Base-by-base conservation (phyloP, 2,797 vertebrate species). In the Clarias pachynema region DNA sequence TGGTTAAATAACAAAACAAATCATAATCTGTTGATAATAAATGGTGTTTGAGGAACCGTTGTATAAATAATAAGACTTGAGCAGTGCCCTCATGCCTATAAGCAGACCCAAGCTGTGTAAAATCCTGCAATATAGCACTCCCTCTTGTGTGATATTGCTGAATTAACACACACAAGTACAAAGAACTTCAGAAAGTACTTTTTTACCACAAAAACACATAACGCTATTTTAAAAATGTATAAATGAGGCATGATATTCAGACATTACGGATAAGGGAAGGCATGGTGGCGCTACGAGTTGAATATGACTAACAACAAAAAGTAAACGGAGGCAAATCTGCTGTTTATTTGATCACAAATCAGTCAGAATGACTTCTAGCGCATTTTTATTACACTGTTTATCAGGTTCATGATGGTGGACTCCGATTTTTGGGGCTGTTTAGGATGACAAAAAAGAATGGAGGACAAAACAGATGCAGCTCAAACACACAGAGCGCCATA, bases 401-500 rank as follows among this genome's bases (percentile, higher is more conserved):
- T 29, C 37, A 40, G 26, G 29, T 22, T 78, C 56, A 56, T 53
- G 0, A 9, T 4, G 22, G 56, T 60, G 56, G 4, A 22, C 20
- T 34, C 18, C 31, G 49, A 60, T 78, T 10, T 24, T 60, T 34
- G 12, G 10, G 56, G 20, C 4, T 2, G 20, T 78, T 78, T 57
- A 31, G 34, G 31, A 60, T 24, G 56, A 60, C 10, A 14, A 34
- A 37, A 57, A 60, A 78, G 18, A 31, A 22, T 34, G 0, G 6
- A 63, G 22, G 34, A 79, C 1, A 0, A 63, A 62, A n/a, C 26
- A 78, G 56, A 78, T 12, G 10, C 74, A 20, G 29, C 20, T 40
- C 31, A 62, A 80, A 80, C 59, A 63, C n/a, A 34, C 37, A 44
- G 57, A 77, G 74, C 1, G 8, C 77, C 44, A 85, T 84, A 73